Conservation (phyloP, 2,888 invertebrate species). For the Actias luna region DNA sequence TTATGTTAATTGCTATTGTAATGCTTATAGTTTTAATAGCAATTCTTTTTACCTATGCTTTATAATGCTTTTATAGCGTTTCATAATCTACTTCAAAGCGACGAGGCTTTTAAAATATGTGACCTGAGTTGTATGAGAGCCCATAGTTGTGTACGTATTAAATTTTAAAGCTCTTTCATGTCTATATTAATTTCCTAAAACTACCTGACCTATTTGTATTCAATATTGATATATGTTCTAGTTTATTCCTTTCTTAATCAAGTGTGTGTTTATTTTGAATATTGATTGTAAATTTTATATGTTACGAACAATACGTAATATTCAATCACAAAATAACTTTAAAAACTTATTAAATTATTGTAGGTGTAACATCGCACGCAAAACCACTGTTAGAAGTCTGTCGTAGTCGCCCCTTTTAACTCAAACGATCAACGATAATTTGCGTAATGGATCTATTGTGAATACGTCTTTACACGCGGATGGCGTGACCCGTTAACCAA, state of each 20-base stretch:
- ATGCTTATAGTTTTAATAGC: background rate
- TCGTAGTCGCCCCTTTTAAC: slow-evolving; percentile 4
- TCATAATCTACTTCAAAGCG: slow-evolving; percentile 9
- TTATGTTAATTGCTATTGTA: slow-evolving; percentile 43
- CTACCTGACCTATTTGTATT: too few relatives aligned
- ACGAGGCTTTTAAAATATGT: background rate
- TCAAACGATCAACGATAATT: slow-evolving; percentile 68
- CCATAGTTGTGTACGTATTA: too few relatives aligned
- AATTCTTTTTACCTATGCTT: background rate
- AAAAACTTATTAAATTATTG: slow-evolving; percentile 47
- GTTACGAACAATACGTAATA: too few relatives aligned
- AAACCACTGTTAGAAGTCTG: slow-evolving; percentile 64
- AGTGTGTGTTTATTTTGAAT: too few relatives aligned
- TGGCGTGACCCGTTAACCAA: slow-evolving; percentile 62
- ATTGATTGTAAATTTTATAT: too few relatives aligned
- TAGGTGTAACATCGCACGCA: slow-evolving; percentile 58
- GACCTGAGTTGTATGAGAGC: background rate
- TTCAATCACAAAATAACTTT: slow-evolving; percentile 36
- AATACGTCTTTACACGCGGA: slow-evolving; percentile 61
- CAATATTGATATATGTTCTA: too few relatives aligned
- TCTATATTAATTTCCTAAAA: too few relatives aligned
- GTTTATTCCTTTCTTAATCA: too few relatives aligned
- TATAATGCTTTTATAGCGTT: slow-evolving; percentile 3
- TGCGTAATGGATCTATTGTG: slow-evolving; percentile 78
- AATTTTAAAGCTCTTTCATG: too few relatives aligned